Evolutionary conservation across 2,797 vertebrate genomes (phyloP).

Genomic region (Brachyalestes nurse): DNA sequence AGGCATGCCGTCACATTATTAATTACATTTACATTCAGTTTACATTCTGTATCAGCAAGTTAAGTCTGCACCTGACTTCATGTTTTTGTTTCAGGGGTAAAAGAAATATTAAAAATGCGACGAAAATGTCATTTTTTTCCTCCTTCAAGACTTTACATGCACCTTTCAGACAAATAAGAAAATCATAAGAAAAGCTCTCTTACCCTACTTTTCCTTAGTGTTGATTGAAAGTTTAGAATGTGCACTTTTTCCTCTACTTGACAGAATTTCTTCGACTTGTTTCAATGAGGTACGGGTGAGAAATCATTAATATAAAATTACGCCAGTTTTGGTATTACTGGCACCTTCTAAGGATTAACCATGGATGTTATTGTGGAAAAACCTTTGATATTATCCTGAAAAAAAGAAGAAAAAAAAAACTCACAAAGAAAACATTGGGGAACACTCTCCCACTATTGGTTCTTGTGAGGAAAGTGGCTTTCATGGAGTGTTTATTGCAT

Average conservation of each 20-base stretch:
- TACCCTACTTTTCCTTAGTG: slow-evolving; percentile 4
- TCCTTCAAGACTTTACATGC: too few species aligned
- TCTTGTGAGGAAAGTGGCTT: background rate
- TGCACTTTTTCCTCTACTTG: background rate
- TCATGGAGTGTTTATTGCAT: slow-evolving; percentile 17
- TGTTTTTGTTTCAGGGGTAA: background rate
- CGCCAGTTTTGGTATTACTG: background rate
- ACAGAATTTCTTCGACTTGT: background rate
- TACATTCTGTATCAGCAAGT: background rate
- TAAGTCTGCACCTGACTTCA: background rate
- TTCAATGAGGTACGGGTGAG: background rate
- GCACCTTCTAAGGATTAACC: background rate
- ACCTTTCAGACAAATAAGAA: background rate
- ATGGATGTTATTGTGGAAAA: background rate
- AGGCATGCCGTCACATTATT: background rate
- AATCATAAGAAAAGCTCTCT: background rate
- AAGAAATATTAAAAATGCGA: background rate
- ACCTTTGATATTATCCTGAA: background rate
- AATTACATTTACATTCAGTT: background rate
- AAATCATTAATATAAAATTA: background rate
- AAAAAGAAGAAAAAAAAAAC: background rate
- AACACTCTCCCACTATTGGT: background rate
- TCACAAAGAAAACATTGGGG: background rate
- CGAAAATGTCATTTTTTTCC: background rate
- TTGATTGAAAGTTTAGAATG: background rate